phyloP scores from a whole-genome alignment of 2,797 vertebrate genomes.

The Monodelphis domestica region DNA sequence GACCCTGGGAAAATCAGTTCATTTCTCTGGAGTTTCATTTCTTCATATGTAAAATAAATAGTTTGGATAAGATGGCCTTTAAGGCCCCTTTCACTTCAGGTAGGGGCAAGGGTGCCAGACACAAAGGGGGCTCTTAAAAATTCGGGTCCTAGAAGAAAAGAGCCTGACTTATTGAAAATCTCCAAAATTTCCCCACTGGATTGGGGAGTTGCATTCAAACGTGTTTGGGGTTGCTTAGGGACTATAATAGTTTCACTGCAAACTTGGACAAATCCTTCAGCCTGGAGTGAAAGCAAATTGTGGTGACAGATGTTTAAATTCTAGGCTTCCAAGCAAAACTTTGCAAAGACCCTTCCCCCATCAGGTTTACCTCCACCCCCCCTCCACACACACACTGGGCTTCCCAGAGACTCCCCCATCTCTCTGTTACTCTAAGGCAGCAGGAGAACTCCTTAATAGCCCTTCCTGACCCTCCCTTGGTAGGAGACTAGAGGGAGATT shows the following conservation, averaged over 20 bases:
- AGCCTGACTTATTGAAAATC: neutral
- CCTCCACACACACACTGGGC: neutral
- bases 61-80: neutral
- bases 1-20: neutral
- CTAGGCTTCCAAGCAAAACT: neutral
- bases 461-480: neutral
- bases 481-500: neutral
- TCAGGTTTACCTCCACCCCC: neutral
- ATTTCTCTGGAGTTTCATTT: neutral
- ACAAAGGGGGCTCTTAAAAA: neutral
- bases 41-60: neutral
- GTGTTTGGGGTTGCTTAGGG: neutral
- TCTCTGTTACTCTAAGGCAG: neutral
- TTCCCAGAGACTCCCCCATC: neutral
- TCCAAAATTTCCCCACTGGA: neutral
- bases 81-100: neutral
- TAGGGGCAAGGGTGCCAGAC: neutral
- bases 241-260: slow-evolving; percentile 4
- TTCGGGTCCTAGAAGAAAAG: neutral
- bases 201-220: neutral
- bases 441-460: neutral
- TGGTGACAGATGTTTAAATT: neutral
- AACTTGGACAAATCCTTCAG: slow-evolving; percentile 30
- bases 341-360: neutral
- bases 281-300: slow-evolving; percentile 19